A percentile compares a stretch with the other conserved stretches of the same genome.
phyloP scores from a whole-genome alignment of 2,113 vertebrate species.

The Loxodonta africana region DNA sequence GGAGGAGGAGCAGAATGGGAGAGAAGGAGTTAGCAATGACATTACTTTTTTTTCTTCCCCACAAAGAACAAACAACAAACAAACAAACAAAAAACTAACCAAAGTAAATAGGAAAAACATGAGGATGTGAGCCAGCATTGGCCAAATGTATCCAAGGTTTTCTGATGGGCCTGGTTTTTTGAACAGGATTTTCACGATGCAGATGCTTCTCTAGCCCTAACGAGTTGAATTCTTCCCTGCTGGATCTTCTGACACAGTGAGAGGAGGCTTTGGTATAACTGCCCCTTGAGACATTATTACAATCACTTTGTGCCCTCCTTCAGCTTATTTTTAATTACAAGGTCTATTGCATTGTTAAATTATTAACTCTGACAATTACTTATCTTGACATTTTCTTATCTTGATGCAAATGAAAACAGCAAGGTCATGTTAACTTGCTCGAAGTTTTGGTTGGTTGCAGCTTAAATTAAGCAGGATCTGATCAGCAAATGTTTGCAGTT shows the following conservation, averaged over 20 bases:
- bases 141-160: too few species aligned
- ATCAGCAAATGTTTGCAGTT: neutral
- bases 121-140: neutral
- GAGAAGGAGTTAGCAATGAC: neutral
- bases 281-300: conserved; percentile 81
- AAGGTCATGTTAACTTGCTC: neutral
- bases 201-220: neutral
- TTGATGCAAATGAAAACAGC: conserved; percentile 73
- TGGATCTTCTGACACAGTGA: neutral
- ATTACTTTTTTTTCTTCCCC: neutral
- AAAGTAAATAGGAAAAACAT: neutral
- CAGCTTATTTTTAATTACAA: conserved; percentile 87
- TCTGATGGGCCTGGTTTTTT: neutral
- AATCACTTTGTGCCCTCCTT: conserved; percentile 75
- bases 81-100: neutral
- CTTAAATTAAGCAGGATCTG: neutral
- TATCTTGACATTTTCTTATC: conserved; percentile 75
- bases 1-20: neutral
- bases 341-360: conserved; percentile 83
- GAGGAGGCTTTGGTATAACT: conserved; percentile 69
- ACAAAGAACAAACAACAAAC: neutral
- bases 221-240: neutral
- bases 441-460: conserved; percentile 41
- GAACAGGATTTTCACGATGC: too few species aligned
- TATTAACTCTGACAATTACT: conserved; percentile 77